phyloP scores from a whole-genome alignment of 2,888 invertebrate species.

The Rhamphomyia laevipes region DNA sequence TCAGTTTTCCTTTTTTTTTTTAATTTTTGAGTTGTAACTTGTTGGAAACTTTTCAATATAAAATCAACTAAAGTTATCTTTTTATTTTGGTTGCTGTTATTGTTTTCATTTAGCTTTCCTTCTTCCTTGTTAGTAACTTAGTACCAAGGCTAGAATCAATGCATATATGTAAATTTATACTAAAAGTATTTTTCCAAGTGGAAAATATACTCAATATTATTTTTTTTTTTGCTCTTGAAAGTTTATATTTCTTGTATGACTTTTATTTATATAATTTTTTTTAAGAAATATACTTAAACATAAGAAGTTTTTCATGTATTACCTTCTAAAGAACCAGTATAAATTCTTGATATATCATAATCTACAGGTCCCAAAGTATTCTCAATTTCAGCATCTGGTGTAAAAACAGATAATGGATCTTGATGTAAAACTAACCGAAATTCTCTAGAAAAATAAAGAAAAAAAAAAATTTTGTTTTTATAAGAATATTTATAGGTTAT shows the following conservation, averaged over 20 bases:
- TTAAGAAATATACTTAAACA: too few relatives aligned
- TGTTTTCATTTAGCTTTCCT: too few relatives aligned
- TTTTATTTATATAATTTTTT: neutral
- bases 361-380: conserved; percentile 54
- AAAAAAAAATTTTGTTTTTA: neutral
- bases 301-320: conserved; percentile 22
- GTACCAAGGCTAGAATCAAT: too few relatives aligned
- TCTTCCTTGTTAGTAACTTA: too few relatives aligned
- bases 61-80: too few relatives aligned
- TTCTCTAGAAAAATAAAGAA: conserved; percentile 46
- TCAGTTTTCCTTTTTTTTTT: too few relatives aligned
- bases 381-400: conserved; percentile 66
- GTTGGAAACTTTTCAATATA: too few relatives aligned
- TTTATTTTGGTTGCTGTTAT: too few relatives aligned
- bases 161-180: too few relatives aligned
- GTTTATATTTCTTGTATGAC: neutral
- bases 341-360: conserved; percentile 61
- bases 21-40: too few relatives aligned
- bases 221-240: conserved; percentile 2
- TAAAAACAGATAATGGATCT: conserved; percentile 60
- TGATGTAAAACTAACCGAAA: conserved; percentile 64
- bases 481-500: too few relatives aligned
- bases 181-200: too few relatives aligned
- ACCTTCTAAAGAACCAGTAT: conserved; percentile 72
- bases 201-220: conserved; percentile 1